Base-by-base conservation (phyloP, 2,113 vertebrate species). In the Gracilinanus agilis region DNA sequence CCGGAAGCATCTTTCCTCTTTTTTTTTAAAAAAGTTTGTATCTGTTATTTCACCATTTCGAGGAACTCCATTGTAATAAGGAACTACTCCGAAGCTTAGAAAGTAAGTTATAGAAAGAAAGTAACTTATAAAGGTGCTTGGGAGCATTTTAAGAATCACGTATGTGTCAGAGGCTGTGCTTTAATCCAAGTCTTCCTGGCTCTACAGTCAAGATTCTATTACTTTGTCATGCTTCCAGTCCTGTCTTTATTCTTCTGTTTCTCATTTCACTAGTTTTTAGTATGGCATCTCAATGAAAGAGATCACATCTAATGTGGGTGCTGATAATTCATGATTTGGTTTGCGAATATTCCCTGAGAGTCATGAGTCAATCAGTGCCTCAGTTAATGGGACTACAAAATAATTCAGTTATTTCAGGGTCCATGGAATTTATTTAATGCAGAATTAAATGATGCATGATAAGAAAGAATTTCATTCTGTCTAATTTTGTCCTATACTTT, bases 231-330 rank as follows among this genome's bases (percentile, higher is more conserved):
- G 11, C 58, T 67, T 67, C 11, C 58, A 29, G 25, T 58, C 19
- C 27, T 54, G 27, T 21, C 5, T n/a, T 0, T 75, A 44, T 61
- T 27, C 27, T 92, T 94, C 55, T 10, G 0, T 13, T 44, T 83
- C 53, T 94, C 2, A 2, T 89, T 44, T 58, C 83, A 88, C 49
- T 54, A 55, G 88, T 24, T 95, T 96, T 90, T 54, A 53, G n/a
- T 13, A 8, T 54, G 93, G 27, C 4, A 53, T 44, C n/a, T 90
- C 25, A 34, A 1, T 58, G 7, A 94, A 88, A 49, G 12, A 88
- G 34, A 40, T 90, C n/a, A 34, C 6, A 90, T 24, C 56, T 90
- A 49, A 25, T 29, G 24, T 29, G 44, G 10, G 1, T 27, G 11
- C 24, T 67, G 23, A 54, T 91, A 27, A 93, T 53, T 93, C 24